phyloP scores from a whole-genome alignment of 2,797 vertebrate genomes.

The Molothrus ater region DNA sequence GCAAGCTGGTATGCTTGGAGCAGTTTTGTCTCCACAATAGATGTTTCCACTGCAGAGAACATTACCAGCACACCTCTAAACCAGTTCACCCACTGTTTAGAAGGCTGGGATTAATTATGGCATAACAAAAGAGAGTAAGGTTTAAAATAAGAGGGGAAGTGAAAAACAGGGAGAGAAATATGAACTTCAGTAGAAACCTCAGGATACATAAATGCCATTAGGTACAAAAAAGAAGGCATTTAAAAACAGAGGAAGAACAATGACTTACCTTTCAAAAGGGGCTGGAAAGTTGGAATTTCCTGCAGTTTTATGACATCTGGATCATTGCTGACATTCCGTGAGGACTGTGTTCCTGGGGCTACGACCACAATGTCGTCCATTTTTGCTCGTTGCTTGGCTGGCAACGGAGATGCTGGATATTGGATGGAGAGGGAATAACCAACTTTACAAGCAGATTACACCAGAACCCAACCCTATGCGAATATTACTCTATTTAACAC shows the following conservation, averaged over 20 bases:
- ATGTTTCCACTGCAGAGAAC: background rate
- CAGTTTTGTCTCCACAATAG: background rate
- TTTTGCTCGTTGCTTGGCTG: constrained; percentile 94
- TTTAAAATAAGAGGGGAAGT: background rate
- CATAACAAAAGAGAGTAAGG: background rate
- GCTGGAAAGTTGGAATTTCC: constrained; percentile 98
- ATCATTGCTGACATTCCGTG: constrained; percentile 92
- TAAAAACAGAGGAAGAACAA: background rate
- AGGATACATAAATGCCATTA: background rate
- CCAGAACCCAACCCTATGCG: background rate
- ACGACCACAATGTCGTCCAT: constrained; percentile 99
- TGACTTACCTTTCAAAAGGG: constrained; percentile 90
- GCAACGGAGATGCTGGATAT: constrained; percentile 85
- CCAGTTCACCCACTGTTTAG: background rate
- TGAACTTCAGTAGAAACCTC: background rate
- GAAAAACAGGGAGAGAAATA: background rate
- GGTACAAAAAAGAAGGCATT: background rate
- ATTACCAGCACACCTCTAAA: background rate
- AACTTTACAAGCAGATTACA: background rate
- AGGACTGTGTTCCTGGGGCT: constrained; percentile 88
- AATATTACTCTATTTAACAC: accelerated
- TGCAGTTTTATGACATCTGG: constrained; percentile 98
- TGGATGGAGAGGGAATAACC: background rate
- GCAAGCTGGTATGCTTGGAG: background rate
- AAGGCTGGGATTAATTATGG: background rate